phyloP scores from a whole-genome alignment of 2,113 vertebrate genomes.

The Mus pahari region DNA sequence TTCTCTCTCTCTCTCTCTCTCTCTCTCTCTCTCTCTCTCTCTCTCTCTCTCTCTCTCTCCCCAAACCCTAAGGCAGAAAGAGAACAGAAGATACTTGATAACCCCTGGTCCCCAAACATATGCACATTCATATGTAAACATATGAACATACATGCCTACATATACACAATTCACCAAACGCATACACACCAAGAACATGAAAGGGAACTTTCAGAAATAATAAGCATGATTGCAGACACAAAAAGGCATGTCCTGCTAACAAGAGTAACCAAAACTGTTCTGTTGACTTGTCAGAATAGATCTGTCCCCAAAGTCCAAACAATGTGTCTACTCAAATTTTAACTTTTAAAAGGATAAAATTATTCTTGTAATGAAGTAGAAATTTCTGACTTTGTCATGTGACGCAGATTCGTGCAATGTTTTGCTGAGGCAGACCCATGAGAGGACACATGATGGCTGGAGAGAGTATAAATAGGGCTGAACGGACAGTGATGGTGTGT shows the following conservation, averaged over 20 bases:
- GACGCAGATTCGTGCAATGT: no score
- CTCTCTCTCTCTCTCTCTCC: neutral
- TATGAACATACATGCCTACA: neutral
- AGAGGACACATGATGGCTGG: no score
- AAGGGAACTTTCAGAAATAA: neutral
- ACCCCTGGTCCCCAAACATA: neutral
- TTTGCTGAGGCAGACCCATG: no score
- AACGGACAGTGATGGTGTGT: no score
- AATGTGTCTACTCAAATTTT: constrained; percentile 82
- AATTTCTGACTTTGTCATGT: no score
- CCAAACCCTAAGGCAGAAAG: neutral
- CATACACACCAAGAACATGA: neutral
- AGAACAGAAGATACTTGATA: neutral
- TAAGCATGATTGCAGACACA: neutral
- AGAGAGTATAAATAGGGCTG: no score
- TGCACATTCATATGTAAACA: neutral
- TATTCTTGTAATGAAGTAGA: constrained; percentile 71
- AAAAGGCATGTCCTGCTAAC: neutral
- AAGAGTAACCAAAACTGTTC: neutral
- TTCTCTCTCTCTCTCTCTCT: no score
- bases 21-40: neutral
- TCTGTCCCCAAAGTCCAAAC: constrained; percentile 71
- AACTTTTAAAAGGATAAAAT: constrained; percentile 62
- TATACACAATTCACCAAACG: neutral
- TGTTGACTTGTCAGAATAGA: neutral